Conservation (phyloP, 2,113 vertebrate genomes). For the Mus spicilegus region DNA sequence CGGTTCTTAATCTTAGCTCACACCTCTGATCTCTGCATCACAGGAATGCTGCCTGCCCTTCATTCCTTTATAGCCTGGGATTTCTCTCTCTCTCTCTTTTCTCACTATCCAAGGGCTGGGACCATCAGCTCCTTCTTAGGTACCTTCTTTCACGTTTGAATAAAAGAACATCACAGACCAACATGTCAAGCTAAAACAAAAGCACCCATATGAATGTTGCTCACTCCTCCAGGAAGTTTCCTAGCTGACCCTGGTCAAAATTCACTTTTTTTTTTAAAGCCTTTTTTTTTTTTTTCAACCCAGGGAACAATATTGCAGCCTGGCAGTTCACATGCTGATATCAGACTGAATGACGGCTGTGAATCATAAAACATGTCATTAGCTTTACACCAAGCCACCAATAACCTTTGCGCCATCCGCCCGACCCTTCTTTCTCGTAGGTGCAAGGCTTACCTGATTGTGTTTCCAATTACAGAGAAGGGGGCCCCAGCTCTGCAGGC, state of each 20-base stretch:
- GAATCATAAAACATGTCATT: slow-evolving; percentile 96
- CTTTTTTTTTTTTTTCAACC: slow-evolving; percentile 85
- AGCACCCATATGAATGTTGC: slow-evolving; percentile 78
- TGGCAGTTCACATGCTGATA: slow-evolving; percentile 93
- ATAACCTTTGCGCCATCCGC: slow-evolving; percentile 93
- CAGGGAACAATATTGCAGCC: slow-evolving; percentile 89
- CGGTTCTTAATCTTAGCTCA: slow-evolving; percentile 71
- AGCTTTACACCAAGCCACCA: slow-evolving; percentile 91
- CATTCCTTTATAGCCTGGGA: slow-evolving; percentile 71
- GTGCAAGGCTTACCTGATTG: slow-evolving; percentile 93
- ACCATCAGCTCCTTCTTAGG: slow-evolving; percentile 55
- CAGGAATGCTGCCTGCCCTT: slow-evolving; percentile 66
- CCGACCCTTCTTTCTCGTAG: slow-evolving; percentile 90
- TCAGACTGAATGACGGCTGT: slow-evolving; percentile 93
- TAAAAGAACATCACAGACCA: slow-evolving; percentile 49
- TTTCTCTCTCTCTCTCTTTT: slow-evolving; percentile 55
- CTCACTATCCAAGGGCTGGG: slow-evolving; percentile 55
- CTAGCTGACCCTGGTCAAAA: slow-evolving; percentile 87
- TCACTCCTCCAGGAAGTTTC: slow-evolving; percentile 87
- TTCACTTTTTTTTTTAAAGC: slow-evolving; percentile 88
- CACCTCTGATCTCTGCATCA: slow-evolving; percentile 77
- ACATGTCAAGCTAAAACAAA: slow-evolving; percentile 71
- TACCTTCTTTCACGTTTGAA: slow-evolving; percentile 56
- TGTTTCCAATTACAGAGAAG: slow-evolving; percentile 97
- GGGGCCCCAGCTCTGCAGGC: slow-evolving; percentile 92